Conservation (phyloP, 2,888 invertebrate species). For the Epirrhoe alternata region DNA sequence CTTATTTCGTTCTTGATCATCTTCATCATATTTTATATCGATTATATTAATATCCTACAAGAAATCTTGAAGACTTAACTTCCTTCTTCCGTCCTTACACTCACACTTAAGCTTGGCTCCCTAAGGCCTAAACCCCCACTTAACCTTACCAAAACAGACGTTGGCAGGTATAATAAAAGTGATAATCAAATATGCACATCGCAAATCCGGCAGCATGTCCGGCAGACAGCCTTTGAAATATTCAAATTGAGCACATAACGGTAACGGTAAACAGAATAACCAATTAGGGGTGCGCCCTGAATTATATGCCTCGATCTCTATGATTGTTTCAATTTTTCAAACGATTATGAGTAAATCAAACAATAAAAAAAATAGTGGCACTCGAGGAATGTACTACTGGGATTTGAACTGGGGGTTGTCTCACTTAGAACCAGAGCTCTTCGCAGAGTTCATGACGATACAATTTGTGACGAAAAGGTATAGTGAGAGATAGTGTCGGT, state of each 20-base stretch:
- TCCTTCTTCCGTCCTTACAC: too few relatives aligned
- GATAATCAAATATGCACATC: slow-evolving; percentile 69
- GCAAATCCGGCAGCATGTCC: slow-evolving; percentile 58
- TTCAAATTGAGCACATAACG: slow-evolving; percentile 58
- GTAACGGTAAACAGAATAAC: slow-evolving; percentile 72
- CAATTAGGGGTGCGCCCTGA: slow-evolving; percentile 58
- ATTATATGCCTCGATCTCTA: slow-evolving; percentile 26
- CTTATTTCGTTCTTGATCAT: too few relatives aligned
- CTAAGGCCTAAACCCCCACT: not conserved
- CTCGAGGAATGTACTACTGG: too few relatives aligned
- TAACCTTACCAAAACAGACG: slow-evolving; percentile 4
- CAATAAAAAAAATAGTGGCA: not conserved
- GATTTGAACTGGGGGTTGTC: too few relatives aligned
- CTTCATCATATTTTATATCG: too few relatives aligned
- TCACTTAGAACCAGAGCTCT: too few relatives aligned
- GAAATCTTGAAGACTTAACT: too few relatives aligned
- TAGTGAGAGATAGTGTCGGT: too few relatives aligned
- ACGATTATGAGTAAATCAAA: slow-evolving; percentile 8
- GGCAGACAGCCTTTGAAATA: slow-evolving; percentile 67
- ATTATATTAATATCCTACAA: too few relatives aligned
- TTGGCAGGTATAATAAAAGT: slow-evolving; percentile 32
- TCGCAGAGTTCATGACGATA: too few relatives aligned
- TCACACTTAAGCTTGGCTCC: too few relatives aligned
- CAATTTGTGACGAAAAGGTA: too few relatives aligned
- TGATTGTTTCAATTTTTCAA: not conserved